Evolutionary conservation across 1,140 invertebrate species (phyloP).

Genomic region (roundworm (Caenorhabditis elegans)): DNA sequence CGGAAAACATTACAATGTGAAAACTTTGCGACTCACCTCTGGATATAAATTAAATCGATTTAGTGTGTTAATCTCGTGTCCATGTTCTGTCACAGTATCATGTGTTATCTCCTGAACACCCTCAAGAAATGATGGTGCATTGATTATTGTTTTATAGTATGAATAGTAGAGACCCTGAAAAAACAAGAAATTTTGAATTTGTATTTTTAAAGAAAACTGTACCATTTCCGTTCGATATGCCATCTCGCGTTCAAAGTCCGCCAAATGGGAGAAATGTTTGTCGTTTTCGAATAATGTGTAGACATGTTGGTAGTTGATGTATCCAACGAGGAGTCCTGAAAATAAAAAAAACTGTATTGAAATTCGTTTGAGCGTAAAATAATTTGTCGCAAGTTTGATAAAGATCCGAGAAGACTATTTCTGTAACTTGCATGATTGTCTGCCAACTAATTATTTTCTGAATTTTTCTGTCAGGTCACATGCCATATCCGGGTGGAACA

Average conservation of each 20-base stretch:
- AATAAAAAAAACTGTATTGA: no score
- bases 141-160: constrained; percentile 79
- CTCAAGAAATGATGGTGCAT: constrained; percentile 72
- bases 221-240: constrained; percentile 71
- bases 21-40: no score
- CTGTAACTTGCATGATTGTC: no score
- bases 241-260: constrained; percentile 70
- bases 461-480: no score
- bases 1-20: no score
- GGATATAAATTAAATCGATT: constrained; percentile 81
- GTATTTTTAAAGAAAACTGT: constrained; percentile 43
- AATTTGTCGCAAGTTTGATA: no score
- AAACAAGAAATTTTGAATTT: constrained; percentile 20
- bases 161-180: constrained; percentile 82
- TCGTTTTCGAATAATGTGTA: constrained; percentile 70
- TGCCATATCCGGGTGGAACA: no score
- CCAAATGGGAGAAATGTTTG: constrained; percentile 70
- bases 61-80: constrained; percentile 77
- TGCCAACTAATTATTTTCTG: no score
- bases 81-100: constrained; percentile 80
- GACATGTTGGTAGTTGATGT: constrained; percentile 54
- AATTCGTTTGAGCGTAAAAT: no score
- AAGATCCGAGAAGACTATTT: no score
- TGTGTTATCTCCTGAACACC: constrained; percentile 74
- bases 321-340: constrained; percentile 54